These are phyloP conservation scores for Rhagoletis zephyria DNA, from an alignment of 1,140 invertebrate species.

Conservation along the genomic window DNA sequence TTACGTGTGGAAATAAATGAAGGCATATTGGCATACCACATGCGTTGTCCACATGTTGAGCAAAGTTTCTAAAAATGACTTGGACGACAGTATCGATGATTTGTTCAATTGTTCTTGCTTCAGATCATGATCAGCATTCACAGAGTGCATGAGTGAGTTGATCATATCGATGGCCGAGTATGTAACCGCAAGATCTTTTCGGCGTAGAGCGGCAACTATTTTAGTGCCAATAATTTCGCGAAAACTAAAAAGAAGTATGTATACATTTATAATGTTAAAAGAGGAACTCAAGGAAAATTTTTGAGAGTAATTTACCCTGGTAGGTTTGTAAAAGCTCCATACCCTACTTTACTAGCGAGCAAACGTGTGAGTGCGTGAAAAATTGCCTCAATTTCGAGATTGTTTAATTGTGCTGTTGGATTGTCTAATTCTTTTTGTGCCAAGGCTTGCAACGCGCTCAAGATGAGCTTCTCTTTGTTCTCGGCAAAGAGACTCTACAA, in stretches of 20 bases:
- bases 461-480: slow-evolving; percentile 98
- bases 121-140: slow-evolving; percentile 96
- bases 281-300: background rate
- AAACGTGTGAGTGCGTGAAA: slow-evolving; percentile 94
- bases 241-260: slow-evolving; percentile 78
- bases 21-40: slow-evolving; percentile 80
- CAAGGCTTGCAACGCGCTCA: slow-evolving; percentile 83
- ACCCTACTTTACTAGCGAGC: slow-evolving; percentile 97
- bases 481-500: slow-evolving; percentile 92
- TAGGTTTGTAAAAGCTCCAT: slow-evolving; percentile 93
- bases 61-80: slow-evolving; percentile 92
- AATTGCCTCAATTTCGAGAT: slow-evolving; percentile 88
- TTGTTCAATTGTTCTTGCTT: slow-evolving; percentile 98
- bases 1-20: background rate
- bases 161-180: slow-evolving; percentile 98
- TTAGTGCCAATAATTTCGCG: slow-evolving; percentile 94
- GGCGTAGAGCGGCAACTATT: slow-evolving; percentile 91
- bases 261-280: slow-evolving; percentile 48
- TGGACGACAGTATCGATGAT: slow-evolving; percentile 92
- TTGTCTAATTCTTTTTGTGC: slow-evolving; percentile 82
- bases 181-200: slow-evolving; percentile 90
- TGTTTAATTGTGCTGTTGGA: slow-evolving; percentile 74
- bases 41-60: slow-evolving; percentile 96
- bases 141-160: slow-evolving; percentile 98
- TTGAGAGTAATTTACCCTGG: slow-evolving; percentile 79